Evolutionary conservation across 2,797 vertebrate genomes (phyloP).

Genomic region (Sylvia borin): DNA sequence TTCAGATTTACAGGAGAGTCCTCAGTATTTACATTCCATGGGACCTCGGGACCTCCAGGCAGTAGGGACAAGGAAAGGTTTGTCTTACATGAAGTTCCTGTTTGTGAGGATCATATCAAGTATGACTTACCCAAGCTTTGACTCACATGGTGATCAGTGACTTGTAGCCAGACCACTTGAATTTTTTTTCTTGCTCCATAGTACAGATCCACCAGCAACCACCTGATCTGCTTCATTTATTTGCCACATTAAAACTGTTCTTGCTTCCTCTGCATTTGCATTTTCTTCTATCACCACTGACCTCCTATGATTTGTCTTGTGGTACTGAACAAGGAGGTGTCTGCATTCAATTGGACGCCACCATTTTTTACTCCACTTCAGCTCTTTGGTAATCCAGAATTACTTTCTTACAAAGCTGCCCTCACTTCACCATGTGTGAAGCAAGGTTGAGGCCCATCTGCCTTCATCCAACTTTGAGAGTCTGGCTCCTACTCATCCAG

Average conservation of each 20-base stretch:
- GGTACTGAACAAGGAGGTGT: neutral
- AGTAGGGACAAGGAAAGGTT: neutral
- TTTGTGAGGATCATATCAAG: neutral
- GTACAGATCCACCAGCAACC: neutral
- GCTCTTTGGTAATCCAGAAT: neutral
- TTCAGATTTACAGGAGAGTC: neutral
- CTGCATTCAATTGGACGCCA: neutral
- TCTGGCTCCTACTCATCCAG: neutral
- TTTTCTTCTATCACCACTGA: neutral
- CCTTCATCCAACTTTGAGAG: neutral
- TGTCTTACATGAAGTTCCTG: neutral
- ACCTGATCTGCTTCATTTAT: neutral
- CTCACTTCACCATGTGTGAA: neutral
- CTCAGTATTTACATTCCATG: neutral
- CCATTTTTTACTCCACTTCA: neutral
- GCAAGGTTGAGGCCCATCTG: neutral
- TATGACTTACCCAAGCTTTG: neutral
- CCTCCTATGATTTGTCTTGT: neutral
- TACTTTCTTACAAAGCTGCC: neutral
- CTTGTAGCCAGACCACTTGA: neutral
- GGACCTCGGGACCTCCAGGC: neutral
- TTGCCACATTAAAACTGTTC: neutral
- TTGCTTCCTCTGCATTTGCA: neutral
- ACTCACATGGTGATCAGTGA: neutral
- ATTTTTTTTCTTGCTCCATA: neutral